These are phyloP conservation scores for cattle (Bos taurus) DNA, from an alignment of 2,113 vertebrate species.

Conservation along the genomic window ARS-UCD2.0 NC_037338.1:63452001-63452500, in stretches of 20 bases:
- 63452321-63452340: background rate
- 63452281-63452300: background rate
- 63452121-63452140: rapidly evolving
- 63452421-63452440: background rate
- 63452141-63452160: background rate
- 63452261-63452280: background rate
- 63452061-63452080: background rate
- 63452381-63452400: background rate
- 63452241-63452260: background rate
- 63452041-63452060: rapidly evolving
- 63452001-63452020: background rate
- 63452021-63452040: too few relatives aligned
- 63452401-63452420: background rate
- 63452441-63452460: background rate
- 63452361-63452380: background rate
- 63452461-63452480: background rate
- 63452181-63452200: background rate
- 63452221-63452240: background rate
- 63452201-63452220: background rate
- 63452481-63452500: background rate
- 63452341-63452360: background rate
- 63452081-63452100: background rate
- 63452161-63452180: background rate
- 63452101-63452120: background rate
- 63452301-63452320: background rate